Evolutionary conservation across 2,888 invertebrate genomes (phyloP).

Genomic region (Eristalis pertinax): DNA sequence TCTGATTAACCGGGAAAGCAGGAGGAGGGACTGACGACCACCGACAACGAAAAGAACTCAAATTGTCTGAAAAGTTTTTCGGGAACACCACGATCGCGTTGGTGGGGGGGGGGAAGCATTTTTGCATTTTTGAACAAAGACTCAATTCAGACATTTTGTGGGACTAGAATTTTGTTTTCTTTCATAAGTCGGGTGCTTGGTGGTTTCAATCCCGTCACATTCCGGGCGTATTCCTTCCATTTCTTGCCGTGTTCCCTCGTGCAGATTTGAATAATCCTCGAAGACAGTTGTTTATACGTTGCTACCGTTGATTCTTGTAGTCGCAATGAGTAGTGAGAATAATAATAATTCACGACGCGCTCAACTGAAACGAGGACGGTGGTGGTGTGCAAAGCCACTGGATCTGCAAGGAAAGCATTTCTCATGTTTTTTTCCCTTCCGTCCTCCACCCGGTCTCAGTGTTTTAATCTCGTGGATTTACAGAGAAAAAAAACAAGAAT

Average conservation of each 20-base stretch:
- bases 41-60: constrained; percentile 3
- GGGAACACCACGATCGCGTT: background rate
- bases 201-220: constrained; percentile 19
- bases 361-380: constrained; percentile 51
- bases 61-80: constrained; percentile 5
- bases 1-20: background rate
- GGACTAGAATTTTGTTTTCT: background rate
- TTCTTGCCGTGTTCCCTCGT: background rate
- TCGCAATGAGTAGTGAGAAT: constrained; percentile 21
- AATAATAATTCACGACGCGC: constrained; percentile 46
- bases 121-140: constrained; percentile 36
- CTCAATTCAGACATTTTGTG: constrained; percentile 21
- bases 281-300: constrained; percentile 63
- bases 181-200: background rate
- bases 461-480: constrained; percentile 33
- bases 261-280: constrained; percentile 59
- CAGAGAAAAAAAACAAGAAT: background rate
- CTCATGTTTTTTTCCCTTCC: background rate
- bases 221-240: background rate
- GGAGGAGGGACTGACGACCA: too few relatives aligned
- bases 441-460: background rate
- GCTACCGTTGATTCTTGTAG: constrained; percentile 40
- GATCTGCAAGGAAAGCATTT: constrained; percentile 30
- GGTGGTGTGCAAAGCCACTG: constrained; percentile 31
- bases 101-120: background rate